Evolutionary conservation across 2,888 invertebrate species (phyloP).

Genomic region (Melanargia galathea): DNA sequence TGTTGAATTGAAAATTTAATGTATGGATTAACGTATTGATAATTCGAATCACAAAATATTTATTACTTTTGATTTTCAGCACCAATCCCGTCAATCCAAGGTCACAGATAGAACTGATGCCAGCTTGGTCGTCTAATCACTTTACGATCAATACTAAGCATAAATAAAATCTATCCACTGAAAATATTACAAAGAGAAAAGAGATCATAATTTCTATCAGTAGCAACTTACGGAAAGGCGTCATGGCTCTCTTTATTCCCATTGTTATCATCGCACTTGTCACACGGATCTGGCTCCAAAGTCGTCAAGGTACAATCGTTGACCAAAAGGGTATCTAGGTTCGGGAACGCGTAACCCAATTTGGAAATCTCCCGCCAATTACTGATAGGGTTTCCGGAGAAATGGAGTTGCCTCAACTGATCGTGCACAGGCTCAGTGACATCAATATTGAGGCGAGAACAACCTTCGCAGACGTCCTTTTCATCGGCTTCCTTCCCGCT

Average conservation of each 20-base stretch:
- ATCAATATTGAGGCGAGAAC: slow-evolving; percentile 67
- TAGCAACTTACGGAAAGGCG: slow-evolving; percentile 79
- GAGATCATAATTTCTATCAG: background rate
- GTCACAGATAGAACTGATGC: too few relatives aligned
- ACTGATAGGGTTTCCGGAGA: slow-evolving; percentile 93
- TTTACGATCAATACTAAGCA: background rate
- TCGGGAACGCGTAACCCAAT: slow-evolving; percentile 92
- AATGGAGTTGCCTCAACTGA: slow-evolving; percentile 90
- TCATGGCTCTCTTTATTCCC: slow-evolving; percentile 83
- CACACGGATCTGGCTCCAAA: slow-evolving; percentile 83
- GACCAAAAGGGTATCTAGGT: slow-evolving; percentile 91
- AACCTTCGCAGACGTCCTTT: slow-evolving; percentile 67
- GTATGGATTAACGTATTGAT: too few relatives aligned
- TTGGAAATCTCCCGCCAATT: slow-evolving; percentile 92
- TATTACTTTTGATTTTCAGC: too few relatives aligned
- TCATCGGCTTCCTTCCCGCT: slow-evolving; percentile 71
- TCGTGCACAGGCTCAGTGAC: slow-evolving; percentile 80
- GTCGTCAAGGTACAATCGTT: slow-evolving; percentile 91
- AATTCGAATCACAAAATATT: too few relatives aligned
- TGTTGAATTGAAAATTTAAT: too few relatives aligned
- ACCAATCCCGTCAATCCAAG: too few relatives aligned
- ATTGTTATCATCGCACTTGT: slow-evolving; percentile 73
- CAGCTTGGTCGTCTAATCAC: too few relatives aligned
- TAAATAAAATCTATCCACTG: background rate
- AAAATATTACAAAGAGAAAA: background rate